A percentile compares a stretch with the other conserved stretches of the same genome.
Conservation (phyloP, 2,797 vertebrate genomes). For the Heteromormyrus szaboi region DNA sequence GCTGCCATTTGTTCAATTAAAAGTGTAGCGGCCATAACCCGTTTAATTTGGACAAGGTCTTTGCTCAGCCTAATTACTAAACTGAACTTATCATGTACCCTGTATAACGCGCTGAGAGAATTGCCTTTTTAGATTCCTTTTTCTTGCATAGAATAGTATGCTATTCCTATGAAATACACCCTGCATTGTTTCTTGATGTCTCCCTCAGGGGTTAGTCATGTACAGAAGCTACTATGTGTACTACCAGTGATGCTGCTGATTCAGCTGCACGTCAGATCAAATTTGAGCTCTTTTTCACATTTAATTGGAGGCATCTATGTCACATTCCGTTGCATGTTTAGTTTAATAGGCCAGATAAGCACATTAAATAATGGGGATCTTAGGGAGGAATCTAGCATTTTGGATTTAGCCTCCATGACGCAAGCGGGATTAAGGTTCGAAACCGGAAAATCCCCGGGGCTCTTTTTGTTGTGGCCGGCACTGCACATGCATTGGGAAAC, state of each 20-base stretch:
- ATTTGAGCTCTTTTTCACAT: background rate
- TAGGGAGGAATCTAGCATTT: background rate
- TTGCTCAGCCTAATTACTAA: background rate
- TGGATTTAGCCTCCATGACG: background rate
- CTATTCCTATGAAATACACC: background rate
- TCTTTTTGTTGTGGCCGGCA: background rate
- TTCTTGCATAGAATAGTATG: background rate
- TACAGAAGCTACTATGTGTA: background rate
- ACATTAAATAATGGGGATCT: background rate
- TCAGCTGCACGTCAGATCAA: background rate
- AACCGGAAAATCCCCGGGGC: background rate
- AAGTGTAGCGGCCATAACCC: background rate
- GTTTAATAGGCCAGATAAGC: background rate
- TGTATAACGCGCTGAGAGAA: background rate
- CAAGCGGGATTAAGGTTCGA: background rate
- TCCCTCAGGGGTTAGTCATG: background rate
- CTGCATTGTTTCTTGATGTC: background rate
- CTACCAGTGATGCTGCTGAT: background rate
- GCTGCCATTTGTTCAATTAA: background rate
- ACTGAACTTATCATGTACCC: background rate
- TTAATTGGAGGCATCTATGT: background rate
- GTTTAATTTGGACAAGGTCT: background rate
- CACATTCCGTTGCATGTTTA: background rate
- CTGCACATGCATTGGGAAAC: background rate
- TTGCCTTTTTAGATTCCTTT: background rate